Evolutionary conservation across 2,888 invertebrate species (phyloP), one percentile per base, ranked within the genome.

Genomic region (Homarus gammarus): DNA sequence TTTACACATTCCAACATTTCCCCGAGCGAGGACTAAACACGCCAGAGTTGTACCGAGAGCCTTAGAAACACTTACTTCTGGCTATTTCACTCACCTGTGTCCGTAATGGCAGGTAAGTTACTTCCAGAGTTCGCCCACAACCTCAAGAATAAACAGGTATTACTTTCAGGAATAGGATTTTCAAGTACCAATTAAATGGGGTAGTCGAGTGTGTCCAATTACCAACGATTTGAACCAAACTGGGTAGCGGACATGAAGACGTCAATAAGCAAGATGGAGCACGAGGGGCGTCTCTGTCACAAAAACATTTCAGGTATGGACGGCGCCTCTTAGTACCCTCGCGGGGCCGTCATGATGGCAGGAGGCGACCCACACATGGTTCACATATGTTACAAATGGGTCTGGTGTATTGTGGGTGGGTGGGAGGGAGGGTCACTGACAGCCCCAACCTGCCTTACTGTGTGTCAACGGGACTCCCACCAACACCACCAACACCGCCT

Each of bases 221-320:
- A 75, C 75, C 44, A n/a, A 18, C 15, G 44, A 75, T 75, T 44
- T 40, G 75, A 75, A 75, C 75, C 8, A 75, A 75, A 44, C 75
- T 40, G 75, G 10, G n/a, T 10, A 31, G 44, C 75, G 0, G 40
- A 75, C 75, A 75, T 75, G 75, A 75, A 75, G 44, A 75, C 44
- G 75, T 75, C 75, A 75, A 44, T 75, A 75, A 75, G 44, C 75
- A 75, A 75, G 75, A 75, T 75, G 75, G 75, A 75, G 44, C 73
- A 73, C 73, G n/a, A n/a, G n/a, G 33, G 40, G 44, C n/a, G 27
- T 44, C 75, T 27, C 18, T 18, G n/a, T 12, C 44, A 64, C n/a
- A 27, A 12, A 64, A 27, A n/a, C 64, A 64, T 64, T 27, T 5
- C 64, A 10, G 64, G 27, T 27, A 64, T 64, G 27, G 64, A 27